Evolutionary conservation across 2,797 vertebrate genomes (phyloP), one percentile per base, ranked within the genome.

Genomic region (Enteromius afrohamiltoni): DNA sequence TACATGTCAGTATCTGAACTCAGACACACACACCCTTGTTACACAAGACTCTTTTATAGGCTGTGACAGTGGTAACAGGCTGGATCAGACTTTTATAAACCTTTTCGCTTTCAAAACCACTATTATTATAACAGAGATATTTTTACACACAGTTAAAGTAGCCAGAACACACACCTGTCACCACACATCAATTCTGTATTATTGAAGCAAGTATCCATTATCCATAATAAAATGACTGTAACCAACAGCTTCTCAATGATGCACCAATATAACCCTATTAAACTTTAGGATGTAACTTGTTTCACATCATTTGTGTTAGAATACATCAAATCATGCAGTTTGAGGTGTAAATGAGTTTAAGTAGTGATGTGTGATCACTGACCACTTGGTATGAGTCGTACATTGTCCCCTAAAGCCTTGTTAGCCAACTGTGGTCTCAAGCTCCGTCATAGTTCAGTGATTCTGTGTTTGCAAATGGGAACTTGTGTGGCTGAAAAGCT

Each of bases 1-100:
- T 76, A 37, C 71, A 78, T 80, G 65, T 77, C 53, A 53, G 60
- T 26, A 53, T 77, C 73, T 80, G 31, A 79, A n/a, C 73, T 68
- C 51, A 82, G 78, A 77, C 78, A 84, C 70, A 80, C 64, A 58
- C 37, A 69, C 9, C 49, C 34, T 60, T 29, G 17, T 55, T 45
- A 29, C 37, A 60, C 64, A 76, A n/a, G 21, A 42, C 23, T 37
- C 7, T 64, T 62, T 8, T 65, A 31, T 47, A 45, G 5, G 37
- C 55, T 62, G 9, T 45, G 40, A 23, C 19, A 23, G 37, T 1
- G 21, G 37, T 42, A 42, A 75, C 47, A 55, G 19, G 53, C 34
- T 42, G 14, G 10, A 29, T 62, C 21, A 47, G 14, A 62, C 8
- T 42, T 60, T 77, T 4, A 71, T 49, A 19, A 26, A 19, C 26